Percentiles rank a stretch among this genome's conserved stretches.
Evolutionary conservation across 1,140 invertebrate species (phyloP).

Genomic region (Aricia agestis): DNA sequence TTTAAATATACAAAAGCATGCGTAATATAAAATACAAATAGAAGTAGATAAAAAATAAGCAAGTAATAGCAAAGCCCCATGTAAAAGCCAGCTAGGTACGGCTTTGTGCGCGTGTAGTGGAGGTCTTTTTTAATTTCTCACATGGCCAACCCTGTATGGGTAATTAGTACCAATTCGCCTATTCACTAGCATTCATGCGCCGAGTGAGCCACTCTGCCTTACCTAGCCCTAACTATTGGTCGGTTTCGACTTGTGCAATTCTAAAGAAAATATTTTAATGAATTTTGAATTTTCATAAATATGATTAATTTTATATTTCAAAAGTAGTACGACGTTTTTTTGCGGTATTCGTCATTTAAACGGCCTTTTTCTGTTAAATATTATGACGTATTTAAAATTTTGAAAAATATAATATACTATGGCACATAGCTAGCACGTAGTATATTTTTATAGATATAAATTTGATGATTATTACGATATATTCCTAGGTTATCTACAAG

Average conservation of each 20-base stretch:
- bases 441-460: too few relatives aligned
- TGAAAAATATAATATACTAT: too few relatives aligned
- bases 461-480: too few relatives aligned
- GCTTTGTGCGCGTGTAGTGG: conserved; percentile 31
- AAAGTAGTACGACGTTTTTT: neutral
- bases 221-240: conserved; percentile 33
- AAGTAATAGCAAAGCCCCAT: conserved; percentile 13
- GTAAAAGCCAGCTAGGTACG: conserved; percentile 11
- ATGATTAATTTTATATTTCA: neutral
- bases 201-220: conserved; percentile 44
- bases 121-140: conserved; percentile 70
- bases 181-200: conserved; percentile 55
- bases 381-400: too few relatives aligned
- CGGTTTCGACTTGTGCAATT: conserved; percentile 12
- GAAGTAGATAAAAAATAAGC: conserved; percentile 3
- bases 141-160: conserved; percentile 60
- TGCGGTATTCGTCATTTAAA: neutral
- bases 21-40: neutral
- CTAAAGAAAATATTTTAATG: neutral
- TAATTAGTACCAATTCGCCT: conserved; percentile 72
- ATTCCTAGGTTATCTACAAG: too few relatives aligned
- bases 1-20: neutral
- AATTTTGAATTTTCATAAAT: neutral
- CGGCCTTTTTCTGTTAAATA: too few relatives aligned
- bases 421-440: too few relatives aligned